Base-by-base conservation (phyloP, 2,797 vertebrate species). In the Sebastes reedi region DNA sequence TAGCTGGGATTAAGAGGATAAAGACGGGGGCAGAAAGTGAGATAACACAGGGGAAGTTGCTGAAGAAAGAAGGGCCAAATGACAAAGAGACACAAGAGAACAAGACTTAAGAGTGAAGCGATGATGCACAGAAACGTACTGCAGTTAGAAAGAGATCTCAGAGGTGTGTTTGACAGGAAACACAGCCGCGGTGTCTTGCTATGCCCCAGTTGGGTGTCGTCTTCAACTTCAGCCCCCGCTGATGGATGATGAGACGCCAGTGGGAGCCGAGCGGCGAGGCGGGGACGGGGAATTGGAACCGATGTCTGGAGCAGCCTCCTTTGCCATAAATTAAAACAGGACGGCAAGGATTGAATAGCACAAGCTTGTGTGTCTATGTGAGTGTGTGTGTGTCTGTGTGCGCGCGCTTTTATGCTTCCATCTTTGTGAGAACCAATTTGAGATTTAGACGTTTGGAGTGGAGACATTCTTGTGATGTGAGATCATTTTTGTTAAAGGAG, bases 231-330 rank as follows among this genome's bases (percentile, higher is more conserved):
- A 90, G 78, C 83, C 84, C 82, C 75, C 74, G 77, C 81, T 95
- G 95, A 96, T 95, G 93, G 92, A 96, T 94, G 94, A 92, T 84
- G 92, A 92, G 93, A 92, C 92, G 79, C 78, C 80, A 87, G 93
- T 89, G 81, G 89, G 89, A 88, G 89, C 75, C 18, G 55, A 83
- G 50, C 36, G 24, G 78, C 56, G 60, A 77, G 80, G 82, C 68
- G 70, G 87, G 88, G 81, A 85, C 11, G n/a, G 70, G 27, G 80
- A 88, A 93, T 91, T 87, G 88, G 90, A 93, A 92, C 85, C 83
- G 70, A 72, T 75, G 88, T 90, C 83, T 92, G 88, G 62, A 87
- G 88, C 73, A 79, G 79, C 72, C 88, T 90, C 67, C 67, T 87
- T 88, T 79, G 86, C 84, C 92, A 93, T 95, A 95, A 96, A 95